These are phyloP conservation scores for Harmothoe impar DNA, from an alignment of 2,888 invertebrate species.

Conservation along the genomic window DNA sequence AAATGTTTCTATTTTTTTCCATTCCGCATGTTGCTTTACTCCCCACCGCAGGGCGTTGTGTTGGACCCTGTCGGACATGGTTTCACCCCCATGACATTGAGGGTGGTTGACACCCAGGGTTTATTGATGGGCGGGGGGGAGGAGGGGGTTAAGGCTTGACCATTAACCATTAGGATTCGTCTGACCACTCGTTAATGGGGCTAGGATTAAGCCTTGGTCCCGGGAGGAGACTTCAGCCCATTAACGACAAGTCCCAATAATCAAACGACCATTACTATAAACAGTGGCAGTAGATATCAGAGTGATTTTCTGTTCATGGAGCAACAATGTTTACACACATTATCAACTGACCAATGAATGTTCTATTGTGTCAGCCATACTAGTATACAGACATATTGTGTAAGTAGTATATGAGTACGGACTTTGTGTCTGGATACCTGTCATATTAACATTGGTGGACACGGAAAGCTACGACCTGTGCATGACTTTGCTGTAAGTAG, in stretches of 20 bases:
- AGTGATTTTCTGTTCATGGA: too few species aligned
- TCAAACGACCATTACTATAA: neutral
- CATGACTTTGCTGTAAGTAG: too few species aligned
- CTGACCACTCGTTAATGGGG: conserved; percentile 1
- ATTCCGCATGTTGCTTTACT: neutral
- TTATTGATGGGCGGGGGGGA: neutral
- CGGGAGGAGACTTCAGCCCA: neutral
- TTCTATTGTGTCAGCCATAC: too few species aligned
- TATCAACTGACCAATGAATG: too few species aligned
- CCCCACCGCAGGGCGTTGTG: neutral
- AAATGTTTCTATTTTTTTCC: too few species aligned
- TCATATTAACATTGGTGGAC: too few species aligned
- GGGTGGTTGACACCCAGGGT: neutral
- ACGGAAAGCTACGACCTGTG: too few species aligned
- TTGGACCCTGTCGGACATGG: neutral
- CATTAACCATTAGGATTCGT: neutral
- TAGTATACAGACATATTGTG: too few species aligned
- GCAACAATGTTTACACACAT: too few species aligned
- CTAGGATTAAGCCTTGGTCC: neutral
- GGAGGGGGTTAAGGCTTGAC: neutral
- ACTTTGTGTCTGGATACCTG: too few species aligned
- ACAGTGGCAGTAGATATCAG: too few species aligned
- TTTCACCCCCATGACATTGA: neutral
- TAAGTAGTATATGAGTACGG: too few species aligned
- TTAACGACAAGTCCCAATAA: neutral